Percentiles rank a stretch among this genome's conserved stretches.
Conservation (phyloP, 2,113 vertebrate species). For the Phylloscopus trochiloides region DNA sequence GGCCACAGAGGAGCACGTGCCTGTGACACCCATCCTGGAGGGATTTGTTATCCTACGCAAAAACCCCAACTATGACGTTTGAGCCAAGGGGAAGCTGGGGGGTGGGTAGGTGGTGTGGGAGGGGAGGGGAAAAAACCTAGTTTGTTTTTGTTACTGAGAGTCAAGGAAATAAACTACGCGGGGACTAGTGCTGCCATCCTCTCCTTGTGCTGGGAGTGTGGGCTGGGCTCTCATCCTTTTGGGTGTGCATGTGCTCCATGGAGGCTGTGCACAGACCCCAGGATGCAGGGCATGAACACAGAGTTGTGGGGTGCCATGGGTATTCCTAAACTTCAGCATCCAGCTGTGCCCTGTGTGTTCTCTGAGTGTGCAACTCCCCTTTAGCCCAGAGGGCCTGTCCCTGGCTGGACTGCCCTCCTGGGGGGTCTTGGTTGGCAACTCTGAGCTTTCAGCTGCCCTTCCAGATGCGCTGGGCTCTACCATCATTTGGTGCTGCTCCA, state of each 20-base stretch:
- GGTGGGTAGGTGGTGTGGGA: background rate
- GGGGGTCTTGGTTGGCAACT: fast-evolving
- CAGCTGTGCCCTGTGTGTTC: background rate
- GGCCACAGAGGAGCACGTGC: slow-evolving; percentile 94
- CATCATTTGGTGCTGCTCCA: background rate
- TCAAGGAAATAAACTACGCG: slow-evolving; percentile 43
- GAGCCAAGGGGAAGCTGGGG: background rate
- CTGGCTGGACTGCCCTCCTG: background rate
- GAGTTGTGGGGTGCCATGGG: background rate
- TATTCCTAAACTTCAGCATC: background rate
- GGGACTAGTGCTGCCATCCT: background rate
- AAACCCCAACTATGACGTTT: slow-evolving; percentile 93
- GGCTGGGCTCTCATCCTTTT: background rate
- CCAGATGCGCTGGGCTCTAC: background rate
- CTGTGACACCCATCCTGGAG: slow-evolving; percentile 93
- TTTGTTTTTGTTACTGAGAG: slow-evolving; percentile 49
- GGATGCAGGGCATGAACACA: background rate
- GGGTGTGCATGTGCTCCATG: fast-evolving
- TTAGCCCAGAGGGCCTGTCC: background rate
- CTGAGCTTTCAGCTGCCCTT: fast-evolving
- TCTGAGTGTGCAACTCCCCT: background rate
- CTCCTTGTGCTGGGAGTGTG: background rate
- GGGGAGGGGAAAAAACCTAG: background rate
- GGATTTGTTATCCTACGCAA: slow-evolving; percentile 98
- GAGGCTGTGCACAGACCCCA: fast-evolving